These are phyloP conservation scores for Acanthurus lineatus DNA, from an alignment of 2,797 vertebrate species.

Conservation along the genomic window DNA sequence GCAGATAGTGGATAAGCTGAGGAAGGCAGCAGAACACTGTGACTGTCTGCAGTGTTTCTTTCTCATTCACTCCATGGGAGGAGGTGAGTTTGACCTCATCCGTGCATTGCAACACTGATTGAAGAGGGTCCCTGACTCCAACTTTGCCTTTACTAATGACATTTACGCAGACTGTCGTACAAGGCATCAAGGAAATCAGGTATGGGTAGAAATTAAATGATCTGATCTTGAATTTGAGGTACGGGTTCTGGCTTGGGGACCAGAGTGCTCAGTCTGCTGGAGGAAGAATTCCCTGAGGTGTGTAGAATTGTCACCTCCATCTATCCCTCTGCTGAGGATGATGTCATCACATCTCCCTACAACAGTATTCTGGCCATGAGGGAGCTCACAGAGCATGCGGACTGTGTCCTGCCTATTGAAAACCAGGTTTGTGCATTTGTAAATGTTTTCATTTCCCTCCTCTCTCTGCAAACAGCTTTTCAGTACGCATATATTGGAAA, in stretches of 20 bases:
- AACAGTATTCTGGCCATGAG: conserved; percentile 97
- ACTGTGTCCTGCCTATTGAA: conserved; percentile 96
- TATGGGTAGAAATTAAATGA: neutral
- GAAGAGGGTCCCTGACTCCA: neutral
- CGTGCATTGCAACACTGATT: neutral
- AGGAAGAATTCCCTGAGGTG: conserved; percentile 96
- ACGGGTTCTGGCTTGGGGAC: conserved; percentile 97
- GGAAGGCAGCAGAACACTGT: conserved; percentile 92
- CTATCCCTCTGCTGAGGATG: conserved; percentile 94
- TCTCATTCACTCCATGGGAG: conserved; percentile 98
- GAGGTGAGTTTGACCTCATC: conserved; percentile 87
- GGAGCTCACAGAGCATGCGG: conserved; percentile 94
- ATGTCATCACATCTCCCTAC: conserved; percentile 97
- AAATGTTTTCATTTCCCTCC: fast-evolving
- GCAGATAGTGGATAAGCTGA: conserved; percentile 91
- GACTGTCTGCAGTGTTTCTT: conserved; percentile 98
- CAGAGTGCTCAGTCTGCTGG: conserved; percentile 90
- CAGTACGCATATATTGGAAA: neutral
- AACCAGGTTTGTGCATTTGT: conserved; percentile 89
- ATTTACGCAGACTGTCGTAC: neutral
- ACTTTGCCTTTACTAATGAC: neutral
- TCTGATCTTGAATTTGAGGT: conserved; percentile 78
- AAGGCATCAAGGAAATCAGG: neutral
- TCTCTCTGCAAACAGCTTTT: neutral
- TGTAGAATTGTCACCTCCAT: conserved; percentile 93